Evolutionary conservation across 2,113 vertebrate genomes (phyloP), one percentile per base, ranked within the genome.

Genomic region (Megaleporinus macrocephalus): DNA sequence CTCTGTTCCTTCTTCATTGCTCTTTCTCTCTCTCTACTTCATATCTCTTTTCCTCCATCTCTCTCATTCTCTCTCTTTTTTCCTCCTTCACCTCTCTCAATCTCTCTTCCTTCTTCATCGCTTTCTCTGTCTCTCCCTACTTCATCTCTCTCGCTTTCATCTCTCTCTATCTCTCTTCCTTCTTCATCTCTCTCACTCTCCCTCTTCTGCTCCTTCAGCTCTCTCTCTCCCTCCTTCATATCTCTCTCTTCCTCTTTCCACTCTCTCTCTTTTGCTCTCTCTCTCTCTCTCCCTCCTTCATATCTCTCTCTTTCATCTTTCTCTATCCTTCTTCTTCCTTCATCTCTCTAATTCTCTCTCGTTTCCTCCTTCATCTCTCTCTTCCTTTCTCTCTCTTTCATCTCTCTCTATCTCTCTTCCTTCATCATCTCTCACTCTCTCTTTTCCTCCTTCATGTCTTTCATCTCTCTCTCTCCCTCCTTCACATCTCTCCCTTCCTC

Each of bases 1-100:
- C 13, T 51, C 49, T 51, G 14, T 12, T n/a, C n/a, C n/a, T n/a
- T n/a, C n/a, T n/a, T n/a, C n/a, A n/a, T n/a, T n/a, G n/a, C 16
- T n/a, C 36, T 20, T 26, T 29, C 79, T 70, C 62, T 74, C 41
- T 41, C 18, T 63, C 18, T 49, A 85, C 72, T 68, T 30, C 82
- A 22, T 5, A 11, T 51, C 53, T 22, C 53, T 36, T 36, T 7
- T 36, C 36, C 13, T 14, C 10, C 10, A 10, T 75, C 29, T 59
- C 4, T 57, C 51, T 75, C 53, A 18, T 4, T 33, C 49, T 30
- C 5, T 15, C 1, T n/a, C 57, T n/a, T 18, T 47, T 24, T 4
- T 18, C 7, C 36, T 36, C 36, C 7, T 36, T 36, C 36, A 36
- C 7, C 36, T 0, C 1, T 76, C 76, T 22, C 33, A 9, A 83